Conservation (phyloP, 2,113 vertebrate species). For the Lepisosteus osseus region DNA sequence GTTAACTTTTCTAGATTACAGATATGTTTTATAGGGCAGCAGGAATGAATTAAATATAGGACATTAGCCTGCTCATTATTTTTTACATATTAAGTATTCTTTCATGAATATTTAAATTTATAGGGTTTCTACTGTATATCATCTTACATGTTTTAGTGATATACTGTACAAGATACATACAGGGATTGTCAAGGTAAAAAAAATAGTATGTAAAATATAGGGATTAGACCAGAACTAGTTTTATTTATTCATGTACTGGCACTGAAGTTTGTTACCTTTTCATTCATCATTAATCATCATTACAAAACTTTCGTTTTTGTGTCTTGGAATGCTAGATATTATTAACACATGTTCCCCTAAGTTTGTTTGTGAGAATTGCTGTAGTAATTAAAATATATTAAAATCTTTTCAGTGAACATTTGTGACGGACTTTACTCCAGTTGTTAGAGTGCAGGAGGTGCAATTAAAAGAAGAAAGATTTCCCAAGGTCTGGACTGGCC, state of each 20-base stretch:
- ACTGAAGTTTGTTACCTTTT: too few relatives aligned
- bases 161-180: background rate
- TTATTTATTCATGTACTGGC: too few relatives aligned
- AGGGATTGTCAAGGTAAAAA: background rate
- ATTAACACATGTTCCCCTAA: too few relatives aligned
- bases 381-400: constrained; percentile 1
- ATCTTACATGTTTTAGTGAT: background rate
- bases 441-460: background rate
- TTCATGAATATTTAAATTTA: background rate
- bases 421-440: background rate
- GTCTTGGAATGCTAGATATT: too few relatives aligned
- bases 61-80: constrained; percentile 2
- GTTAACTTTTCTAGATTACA: background rate
- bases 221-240: too few relatives aligned
- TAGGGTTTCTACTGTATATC: background rate
- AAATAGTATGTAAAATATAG: background rate
- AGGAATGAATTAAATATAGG: constrained; percentile 1
- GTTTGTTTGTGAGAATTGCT: background rate
- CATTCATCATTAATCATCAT: too few relatives aligned
- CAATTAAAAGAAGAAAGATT: constrained; percentile 7
- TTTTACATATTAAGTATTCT: background rate
- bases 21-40: background rate
- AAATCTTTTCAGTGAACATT: background rate
- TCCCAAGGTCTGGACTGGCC: background rate
- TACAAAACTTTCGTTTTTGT: too few relatives aligned